phyloP scores from a whole-genome alignment of 2,113 vertebrate genomes.

The Sapayoa aenigma region DNA sequence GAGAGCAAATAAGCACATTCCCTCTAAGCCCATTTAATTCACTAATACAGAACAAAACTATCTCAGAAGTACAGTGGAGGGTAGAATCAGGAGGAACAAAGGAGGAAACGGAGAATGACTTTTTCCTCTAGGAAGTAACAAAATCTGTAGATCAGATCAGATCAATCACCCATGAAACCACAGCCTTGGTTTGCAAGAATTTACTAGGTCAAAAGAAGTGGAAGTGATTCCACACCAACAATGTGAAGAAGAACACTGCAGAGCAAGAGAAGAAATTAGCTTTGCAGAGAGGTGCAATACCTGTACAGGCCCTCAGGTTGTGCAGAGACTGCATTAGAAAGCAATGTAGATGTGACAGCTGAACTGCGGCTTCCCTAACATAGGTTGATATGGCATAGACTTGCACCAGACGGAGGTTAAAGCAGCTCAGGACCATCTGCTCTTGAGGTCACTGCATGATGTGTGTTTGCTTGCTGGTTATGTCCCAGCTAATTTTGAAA shows the following conservation, averaged over 20 bases:
- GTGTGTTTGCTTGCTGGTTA: constrained; percentile 9
- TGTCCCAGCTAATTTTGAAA: constrained; percentile 10
- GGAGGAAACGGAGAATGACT: background rate
- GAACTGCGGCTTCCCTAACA: background rate
- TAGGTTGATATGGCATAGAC: background rate
- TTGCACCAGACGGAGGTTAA: background rate
- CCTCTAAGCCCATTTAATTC: background rate
- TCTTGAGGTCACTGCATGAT: background rate
- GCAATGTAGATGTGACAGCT: background rate
- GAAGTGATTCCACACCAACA: background rate
- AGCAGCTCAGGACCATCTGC: background rate
- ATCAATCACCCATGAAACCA: background rate
- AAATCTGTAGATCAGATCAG: background rate
- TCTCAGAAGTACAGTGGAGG: background rate
- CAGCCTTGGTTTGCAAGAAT: background rate
- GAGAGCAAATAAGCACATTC: background rate
- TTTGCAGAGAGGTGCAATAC: background rate
- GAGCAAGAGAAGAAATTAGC: background rate
- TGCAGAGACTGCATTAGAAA: background rate
- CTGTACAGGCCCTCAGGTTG: background rate
- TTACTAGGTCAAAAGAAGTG: background rate
- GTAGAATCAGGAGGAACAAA: background rate
- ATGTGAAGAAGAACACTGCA: background rate
- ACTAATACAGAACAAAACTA: background rate
- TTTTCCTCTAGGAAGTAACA: background rate